Evolutionary conservation across 2,113 vertebrate species (phyloP).

Genomic region (Malurus elegans): DNA sequence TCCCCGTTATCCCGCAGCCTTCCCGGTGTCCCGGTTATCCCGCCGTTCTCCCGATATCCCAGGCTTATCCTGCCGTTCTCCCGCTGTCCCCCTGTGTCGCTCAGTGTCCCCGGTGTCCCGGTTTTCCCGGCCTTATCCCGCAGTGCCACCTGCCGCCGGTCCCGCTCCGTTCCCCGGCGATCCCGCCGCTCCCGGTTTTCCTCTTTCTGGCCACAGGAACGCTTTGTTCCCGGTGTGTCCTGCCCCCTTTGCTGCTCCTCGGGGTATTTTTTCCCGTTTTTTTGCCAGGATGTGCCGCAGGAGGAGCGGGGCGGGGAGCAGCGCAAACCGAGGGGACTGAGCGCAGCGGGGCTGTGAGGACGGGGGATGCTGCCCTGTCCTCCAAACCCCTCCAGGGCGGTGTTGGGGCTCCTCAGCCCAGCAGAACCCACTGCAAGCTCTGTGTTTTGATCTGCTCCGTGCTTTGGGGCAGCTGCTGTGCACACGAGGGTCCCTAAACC

Average conservation of each 20-base stretch:
- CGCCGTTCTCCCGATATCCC: background rate
- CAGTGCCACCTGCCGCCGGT: conserved; percentile 34
- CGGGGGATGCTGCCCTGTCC: background rate
- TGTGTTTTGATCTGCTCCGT: background rate
- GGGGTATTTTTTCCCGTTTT: background rate
- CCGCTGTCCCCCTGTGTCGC: background rate
- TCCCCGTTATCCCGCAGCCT: background rate
- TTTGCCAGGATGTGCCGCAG: background rate
- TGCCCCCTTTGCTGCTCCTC: background rate
- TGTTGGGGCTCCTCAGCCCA: background rate
- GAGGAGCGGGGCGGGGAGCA: background rate
- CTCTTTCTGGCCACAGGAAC: background rate
- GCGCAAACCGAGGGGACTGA: background rate
- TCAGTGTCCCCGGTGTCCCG: background rate
- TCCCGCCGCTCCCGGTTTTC: background rate
- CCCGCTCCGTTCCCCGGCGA: background rate
- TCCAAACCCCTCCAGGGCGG: background rate
- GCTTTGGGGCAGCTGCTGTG: rapidly evolving
- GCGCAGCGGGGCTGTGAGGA: rapidly evolving
- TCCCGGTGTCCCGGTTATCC: background rate
- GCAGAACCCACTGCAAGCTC: background rate
- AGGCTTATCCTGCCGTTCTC: background rate
- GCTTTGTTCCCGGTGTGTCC: background rate
- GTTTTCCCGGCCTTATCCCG: background rate
- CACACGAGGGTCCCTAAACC: background rate